Percentiles rank a stretch among this genome's conserved stretches.
Conservation (phyloP, 2,113 vertebrate genomes). For the Bambusicola thoracicus region DNA sequence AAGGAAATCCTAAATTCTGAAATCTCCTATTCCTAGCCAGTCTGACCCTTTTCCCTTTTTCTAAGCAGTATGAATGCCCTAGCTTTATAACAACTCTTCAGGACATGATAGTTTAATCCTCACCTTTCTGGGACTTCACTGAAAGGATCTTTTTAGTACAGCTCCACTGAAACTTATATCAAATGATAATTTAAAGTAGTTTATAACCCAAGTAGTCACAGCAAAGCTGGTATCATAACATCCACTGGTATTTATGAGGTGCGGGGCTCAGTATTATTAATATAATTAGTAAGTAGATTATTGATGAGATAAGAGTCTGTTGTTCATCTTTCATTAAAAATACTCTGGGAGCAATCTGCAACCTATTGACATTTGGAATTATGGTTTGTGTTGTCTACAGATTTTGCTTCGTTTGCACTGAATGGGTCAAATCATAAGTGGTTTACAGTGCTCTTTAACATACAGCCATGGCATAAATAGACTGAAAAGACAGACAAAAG, state of each 20-base stretch:
- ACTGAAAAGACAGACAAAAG: conserved; percentile 1
- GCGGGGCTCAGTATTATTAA: not conserved
- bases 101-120: not conserved
- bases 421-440: conserved; percentile 29
- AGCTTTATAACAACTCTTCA: not conserved
- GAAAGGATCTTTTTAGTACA: not conserved
- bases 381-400: conserved; percentile 20
- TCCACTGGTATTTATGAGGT: conserved; percentile 37
- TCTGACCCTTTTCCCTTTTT: not conserved
- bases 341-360: not conserved
- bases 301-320: conserved; percentile 5
- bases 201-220: conserved; percentile 25
- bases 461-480: conserved; percentile 15
- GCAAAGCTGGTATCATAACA: conserved; percentile 3
- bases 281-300: conserved; percentile 38
- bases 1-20: not conserved
- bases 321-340: conserved; percentile 47
- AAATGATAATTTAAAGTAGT: conserved; percentile 36
- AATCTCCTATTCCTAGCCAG: not conserved
- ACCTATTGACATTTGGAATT: conserved; percentile 26
- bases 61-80: not conserved
- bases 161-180: not conserved
- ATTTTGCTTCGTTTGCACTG: conserved; percentile 17
- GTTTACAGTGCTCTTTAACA: conserved; percentile 37
- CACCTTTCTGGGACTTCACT: not conserved